phyloP scores from a whole-genome alignment of 2,113 vertebrate genomes.

The Saccopteryx leptura region DNA sequence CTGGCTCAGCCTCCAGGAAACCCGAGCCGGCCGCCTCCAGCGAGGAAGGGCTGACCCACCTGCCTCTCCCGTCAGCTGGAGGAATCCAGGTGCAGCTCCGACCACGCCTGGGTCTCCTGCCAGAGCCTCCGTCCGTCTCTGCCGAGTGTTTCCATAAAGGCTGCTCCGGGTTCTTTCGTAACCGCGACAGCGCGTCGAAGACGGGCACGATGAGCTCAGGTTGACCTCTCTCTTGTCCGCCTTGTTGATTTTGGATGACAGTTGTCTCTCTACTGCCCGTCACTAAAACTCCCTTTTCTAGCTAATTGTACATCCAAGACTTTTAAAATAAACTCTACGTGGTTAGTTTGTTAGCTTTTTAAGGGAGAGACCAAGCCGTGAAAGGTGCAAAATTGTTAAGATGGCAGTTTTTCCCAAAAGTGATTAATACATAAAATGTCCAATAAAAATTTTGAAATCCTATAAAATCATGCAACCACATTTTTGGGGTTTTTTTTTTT shows the following conservation, averaged over 20 bases:
- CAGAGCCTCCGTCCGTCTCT: not conserved
- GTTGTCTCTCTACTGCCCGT: not conserved
- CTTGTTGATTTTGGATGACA: not conserved
- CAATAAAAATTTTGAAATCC: not conserved
- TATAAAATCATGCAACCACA: not conserved
- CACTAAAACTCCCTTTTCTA: not conserved
- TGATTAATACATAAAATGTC: not conserved
- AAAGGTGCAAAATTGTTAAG: not conserved
- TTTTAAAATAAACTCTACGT: not conserved
- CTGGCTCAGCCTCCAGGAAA: not conserved
- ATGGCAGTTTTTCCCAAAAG: not conserved
- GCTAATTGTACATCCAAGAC: not conserved
- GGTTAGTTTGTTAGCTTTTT: not conserved
- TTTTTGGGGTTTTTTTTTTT: not conserved
- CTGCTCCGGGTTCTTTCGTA: not conserved
- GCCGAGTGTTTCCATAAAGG: not conserved
- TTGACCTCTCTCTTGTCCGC: not conserved
- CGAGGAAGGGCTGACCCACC: not conserved
- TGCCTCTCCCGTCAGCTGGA: not conserved
- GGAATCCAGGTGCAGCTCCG: not conserved
- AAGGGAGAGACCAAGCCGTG: not conserved
- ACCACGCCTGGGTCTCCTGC: not conserved
- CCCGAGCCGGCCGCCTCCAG: not conserved
- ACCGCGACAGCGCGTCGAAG: not conserved
- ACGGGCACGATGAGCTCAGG: not conserved